phyloP scores from a whole-genome alignment of 2,113 vertebrate genomes.

The Engraulis encrasicolus region DNA sequence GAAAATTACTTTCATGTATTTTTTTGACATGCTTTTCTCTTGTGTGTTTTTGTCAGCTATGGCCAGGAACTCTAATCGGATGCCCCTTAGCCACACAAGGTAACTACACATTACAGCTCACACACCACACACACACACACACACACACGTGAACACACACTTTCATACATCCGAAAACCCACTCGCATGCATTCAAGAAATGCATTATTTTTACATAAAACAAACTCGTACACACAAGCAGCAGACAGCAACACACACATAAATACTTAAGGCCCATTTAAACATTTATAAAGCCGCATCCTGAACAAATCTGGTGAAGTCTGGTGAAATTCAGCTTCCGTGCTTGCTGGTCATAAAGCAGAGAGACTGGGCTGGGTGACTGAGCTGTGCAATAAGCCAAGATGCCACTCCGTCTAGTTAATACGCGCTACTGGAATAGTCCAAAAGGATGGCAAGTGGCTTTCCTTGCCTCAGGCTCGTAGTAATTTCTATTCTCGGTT shows the following conservation, averaged over 20 bases:
- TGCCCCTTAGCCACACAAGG: conserved; percentile 51
- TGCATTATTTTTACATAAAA: too few species aligned
- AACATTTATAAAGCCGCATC: not conserved
- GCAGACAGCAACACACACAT: not conserved
- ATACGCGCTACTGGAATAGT: too few species aligned
- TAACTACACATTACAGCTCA: not conserved
- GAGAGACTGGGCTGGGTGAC: not conserved
- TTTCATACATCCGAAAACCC: not conserved
- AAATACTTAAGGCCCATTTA: not conserved
- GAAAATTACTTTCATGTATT: not conserved
- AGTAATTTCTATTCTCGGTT: too few species aligned
- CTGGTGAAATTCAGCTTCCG: not conserved
- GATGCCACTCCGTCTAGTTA: not conserved
- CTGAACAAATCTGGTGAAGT: too few species aligned
- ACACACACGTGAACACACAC: not conserved
- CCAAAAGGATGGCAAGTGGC: too few species aligned
- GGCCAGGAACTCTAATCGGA: conserved; percentile 77
- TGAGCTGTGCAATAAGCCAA: not conserved
- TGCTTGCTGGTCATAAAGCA: not conserved
- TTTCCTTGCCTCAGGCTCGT: too few species aligned
- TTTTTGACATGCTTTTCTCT: not conserved
- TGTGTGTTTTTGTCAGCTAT: conserved; percentile 70
- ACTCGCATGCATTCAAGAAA: not conserved
- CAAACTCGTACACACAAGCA: not conserved
- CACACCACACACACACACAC: too few species aligned